Percentiles rank a stretch among this genome's conserved stretches.
These are phyloP conservation scores for Onychorhynchus coronatus DNA, from an alignment of 2,113 vertebrate species.

Conservation along the genomic window DNA sequence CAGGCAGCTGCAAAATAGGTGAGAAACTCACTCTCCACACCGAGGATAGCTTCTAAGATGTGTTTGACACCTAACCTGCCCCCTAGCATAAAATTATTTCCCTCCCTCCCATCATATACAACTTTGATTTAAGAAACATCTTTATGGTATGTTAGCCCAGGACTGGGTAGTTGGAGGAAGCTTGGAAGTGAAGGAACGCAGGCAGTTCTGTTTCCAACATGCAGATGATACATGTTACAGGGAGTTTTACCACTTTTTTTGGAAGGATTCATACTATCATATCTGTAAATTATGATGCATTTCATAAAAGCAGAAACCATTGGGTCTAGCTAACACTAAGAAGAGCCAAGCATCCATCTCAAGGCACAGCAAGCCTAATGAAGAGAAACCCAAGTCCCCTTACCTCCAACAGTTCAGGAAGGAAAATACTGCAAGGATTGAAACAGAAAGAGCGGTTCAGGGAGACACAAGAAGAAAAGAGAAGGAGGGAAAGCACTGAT, in stretches of 20 bases:
- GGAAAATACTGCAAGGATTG: background rate
- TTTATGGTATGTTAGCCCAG: background rate
- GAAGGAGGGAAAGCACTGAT: background rate
- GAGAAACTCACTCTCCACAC: background rate
- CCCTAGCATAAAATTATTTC: background rate
- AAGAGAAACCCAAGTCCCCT: background rate
- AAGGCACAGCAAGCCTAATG: background rate
- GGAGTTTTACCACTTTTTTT: background rate
- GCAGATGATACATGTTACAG: background rate
- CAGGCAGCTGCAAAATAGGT: background rate
- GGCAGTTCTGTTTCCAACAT: background rate
- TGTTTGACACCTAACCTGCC: background rate
- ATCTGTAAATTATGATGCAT: fast-evolving
- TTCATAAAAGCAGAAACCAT: background rate
- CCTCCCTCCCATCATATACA: fast-evolving
- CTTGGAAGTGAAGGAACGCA: background rate
- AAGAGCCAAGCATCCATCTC: background rate
- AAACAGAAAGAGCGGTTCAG: background rate
- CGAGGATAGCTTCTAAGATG: background rate
- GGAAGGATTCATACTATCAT: fast-evolving
- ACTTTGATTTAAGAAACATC: background rate
- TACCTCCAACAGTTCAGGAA: background rate
- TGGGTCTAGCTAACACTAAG: background rate
- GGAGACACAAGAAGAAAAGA: background rate
- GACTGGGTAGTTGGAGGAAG: fast-evolving